A percentile compares a stretch with the other conserved stretches of the same genome.
Conservation (phyloP, 2,113 vertebrate species). For the Dromiciops gliroides region DNA sequence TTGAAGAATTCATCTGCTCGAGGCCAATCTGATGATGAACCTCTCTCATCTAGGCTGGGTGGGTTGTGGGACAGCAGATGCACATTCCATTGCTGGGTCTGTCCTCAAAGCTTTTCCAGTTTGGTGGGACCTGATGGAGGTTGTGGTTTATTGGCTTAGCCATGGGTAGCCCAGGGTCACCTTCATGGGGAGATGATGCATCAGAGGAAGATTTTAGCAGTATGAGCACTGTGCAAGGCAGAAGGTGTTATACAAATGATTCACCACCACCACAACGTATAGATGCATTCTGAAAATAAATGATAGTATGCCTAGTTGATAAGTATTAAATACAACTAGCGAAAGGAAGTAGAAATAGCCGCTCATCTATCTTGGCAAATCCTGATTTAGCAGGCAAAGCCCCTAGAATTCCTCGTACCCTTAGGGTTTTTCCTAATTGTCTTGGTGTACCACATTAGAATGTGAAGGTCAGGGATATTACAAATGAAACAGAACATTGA, state of each 20-base stretch:
- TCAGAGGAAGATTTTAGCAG: not conserved
- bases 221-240: too few relatives aligned
- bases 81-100: not conserved
- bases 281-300: not conserved
- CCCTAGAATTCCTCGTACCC: not conserved
- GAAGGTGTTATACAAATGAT: not conserved
- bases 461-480: conserved; percentile 25
- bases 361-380: conserved; percentile 14
- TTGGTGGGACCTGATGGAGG: not conserved
- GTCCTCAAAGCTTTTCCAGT: not conserved
- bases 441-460: conserved; percentile 38
- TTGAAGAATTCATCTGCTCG: not conserved
- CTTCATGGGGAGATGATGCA: not conserved
- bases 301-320: not conserved
- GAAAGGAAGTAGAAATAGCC: conserved; percentile 19
- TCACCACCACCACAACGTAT: not conserved
- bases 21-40: not conserved
- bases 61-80: not conserved
- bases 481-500: not conserved
- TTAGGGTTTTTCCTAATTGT: not conserved
- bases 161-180: not conserved
- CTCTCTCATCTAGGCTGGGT: not conserved
- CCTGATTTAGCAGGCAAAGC: not conserved
- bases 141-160: not conserved
- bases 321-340: conserved; percentile 33